phyloP scores from a whole-genome alignment of 2,797 vertebrate species.

The Oreochromis mossambicus region DNA sequence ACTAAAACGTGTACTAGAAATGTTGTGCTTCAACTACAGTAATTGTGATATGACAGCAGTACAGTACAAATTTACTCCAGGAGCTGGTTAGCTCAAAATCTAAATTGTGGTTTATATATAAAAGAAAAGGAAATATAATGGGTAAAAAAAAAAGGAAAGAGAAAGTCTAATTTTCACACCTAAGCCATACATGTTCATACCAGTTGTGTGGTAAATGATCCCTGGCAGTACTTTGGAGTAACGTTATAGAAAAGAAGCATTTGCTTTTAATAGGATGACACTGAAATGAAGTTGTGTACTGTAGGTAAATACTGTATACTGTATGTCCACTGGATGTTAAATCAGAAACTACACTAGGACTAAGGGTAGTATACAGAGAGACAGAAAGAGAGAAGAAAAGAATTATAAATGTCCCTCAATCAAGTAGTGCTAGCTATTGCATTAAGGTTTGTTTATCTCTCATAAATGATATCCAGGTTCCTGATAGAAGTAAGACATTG shows the following conservation, averaged over 20 bases:
- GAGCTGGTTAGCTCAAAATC: not conserved
- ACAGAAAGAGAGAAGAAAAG: not conserved
- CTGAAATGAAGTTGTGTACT: conserved; percentile 9
- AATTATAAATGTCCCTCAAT: conserved; percentile 26
- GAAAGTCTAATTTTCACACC: not conserved
- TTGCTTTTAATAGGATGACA: conserved; percentile 2
- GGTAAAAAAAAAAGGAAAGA: not conserved
- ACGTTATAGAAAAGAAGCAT: not conserved
- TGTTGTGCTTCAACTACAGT: conserved; percentile 1
- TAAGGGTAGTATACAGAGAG: conserved; percentile 20
- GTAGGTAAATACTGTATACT: conserved; percentile 16
- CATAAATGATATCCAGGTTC: conserved; percentile 84
- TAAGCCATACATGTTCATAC: not conserved
- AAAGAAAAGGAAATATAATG: not conserved
- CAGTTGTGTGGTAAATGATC: not conserved
- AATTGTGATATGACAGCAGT: conserved; percentile 15
- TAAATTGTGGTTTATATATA: not conserved
- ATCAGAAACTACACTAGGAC: conserved; percentile 1
- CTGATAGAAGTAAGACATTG: conserved; percentile 91
- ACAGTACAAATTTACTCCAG: conserved; percentile 10
- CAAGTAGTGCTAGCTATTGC: conserved; percentile 74
- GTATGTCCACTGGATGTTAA: conserved; percentile 15
- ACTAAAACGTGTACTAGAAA: not conserved
- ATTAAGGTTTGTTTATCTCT: conserved; percentile 83
- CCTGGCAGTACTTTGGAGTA: not conserved